These are phyloP conservation scores for Agrenia bidenticulata DNA, from an alignment of 2,888 invertebrate species.

Conservation along the genomic window DNA sequence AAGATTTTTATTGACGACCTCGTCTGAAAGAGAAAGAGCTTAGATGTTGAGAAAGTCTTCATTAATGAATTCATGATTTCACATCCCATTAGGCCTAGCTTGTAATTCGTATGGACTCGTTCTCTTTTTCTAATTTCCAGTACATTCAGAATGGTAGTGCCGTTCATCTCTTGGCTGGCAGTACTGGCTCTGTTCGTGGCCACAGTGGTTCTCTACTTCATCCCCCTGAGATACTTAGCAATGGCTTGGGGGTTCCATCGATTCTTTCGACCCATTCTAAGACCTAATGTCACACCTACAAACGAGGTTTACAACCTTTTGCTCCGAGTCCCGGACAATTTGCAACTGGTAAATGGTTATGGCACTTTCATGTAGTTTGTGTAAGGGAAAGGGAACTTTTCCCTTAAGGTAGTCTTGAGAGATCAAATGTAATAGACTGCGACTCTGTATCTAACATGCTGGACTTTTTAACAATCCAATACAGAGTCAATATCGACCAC, in stretches of 20 bases:
- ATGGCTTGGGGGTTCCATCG: slow-evolving; percentile 52
- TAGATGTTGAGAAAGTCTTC: no score
- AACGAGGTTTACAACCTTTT: slow-evolving; percentile 52
- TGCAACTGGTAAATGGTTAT: slow-evolving; percentile 51
- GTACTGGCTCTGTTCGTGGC: slow-evolving; percentile 47
- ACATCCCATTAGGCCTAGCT: no score
- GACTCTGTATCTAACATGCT: no score
- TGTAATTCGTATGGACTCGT: no score
- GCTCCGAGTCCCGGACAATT: slow-evolving; percentile 51
- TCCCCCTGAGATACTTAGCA: slow-evolving; percentile 50
- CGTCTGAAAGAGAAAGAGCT: no score
- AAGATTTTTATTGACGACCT: no score
- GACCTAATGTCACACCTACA: slow-evolving; percentile 47
- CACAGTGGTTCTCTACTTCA: slow-evolving; percentile 49
- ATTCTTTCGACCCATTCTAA: slow-evolving; percentile 48
- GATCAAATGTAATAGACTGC: no score
- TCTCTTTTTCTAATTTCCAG: slow-evolving; percentile 21
- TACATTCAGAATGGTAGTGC: slow-evolving; percentile 51
- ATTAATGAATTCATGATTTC: no score
- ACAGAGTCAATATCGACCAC: slow-evolving; percentile 42
- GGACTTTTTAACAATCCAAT: no score
- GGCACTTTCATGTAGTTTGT: no score
- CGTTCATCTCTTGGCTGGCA: slow-evolving; percentile 51
- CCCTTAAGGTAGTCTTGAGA: no score
- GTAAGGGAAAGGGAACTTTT: no score